Evolutionary conservation across 2,113 vertebrate genomes (phyloP).

Genomic region (Aegotheles bennettii): DNA sequence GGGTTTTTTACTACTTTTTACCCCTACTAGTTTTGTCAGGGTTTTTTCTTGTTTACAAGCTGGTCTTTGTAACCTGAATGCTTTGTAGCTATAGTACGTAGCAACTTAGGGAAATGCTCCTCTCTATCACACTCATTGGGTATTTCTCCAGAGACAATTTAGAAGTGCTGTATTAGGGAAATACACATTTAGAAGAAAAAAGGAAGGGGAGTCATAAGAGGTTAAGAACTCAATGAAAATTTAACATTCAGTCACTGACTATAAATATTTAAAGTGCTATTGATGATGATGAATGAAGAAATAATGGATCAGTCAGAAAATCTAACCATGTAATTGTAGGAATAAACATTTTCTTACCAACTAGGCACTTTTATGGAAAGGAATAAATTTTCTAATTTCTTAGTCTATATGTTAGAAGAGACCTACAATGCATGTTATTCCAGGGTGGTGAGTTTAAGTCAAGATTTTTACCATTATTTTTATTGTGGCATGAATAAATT

Average conservation of each 20-base stretch:
- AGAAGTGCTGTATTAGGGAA: conserved; percentile 7
- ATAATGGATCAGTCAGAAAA: background rate
- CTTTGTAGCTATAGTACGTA: background rate
- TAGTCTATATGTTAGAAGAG: background rate
- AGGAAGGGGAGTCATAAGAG: background rate
- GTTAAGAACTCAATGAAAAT: conserved; percentile 26
- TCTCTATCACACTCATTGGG: background rate
- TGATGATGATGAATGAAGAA: background rate
- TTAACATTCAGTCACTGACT: background rate
- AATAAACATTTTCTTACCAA: background rate
- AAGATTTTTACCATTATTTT: background rate
- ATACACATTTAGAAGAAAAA: conserved; percentile 24
- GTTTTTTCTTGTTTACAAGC: background rate
- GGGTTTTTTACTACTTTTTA: background rate
- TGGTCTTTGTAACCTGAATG: background rate
- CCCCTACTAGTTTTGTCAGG: background rate
- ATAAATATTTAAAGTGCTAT: conserved; percentile 15
- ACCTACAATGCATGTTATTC: background rate
- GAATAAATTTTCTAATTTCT: background rate
- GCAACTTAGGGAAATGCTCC: background rate
- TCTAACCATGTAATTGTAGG: background rate
- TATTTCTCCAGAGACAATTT: conserved; percentile 19
- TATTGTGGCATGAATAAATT: background rate
- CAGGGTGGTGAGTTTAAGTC: background rate
- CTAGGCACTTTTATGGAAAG: background rate